Evolutionary conservation across 2,888 invertebrate genomes (phyloP).

Genomic region (Tetragonisca angustula): DNA sequence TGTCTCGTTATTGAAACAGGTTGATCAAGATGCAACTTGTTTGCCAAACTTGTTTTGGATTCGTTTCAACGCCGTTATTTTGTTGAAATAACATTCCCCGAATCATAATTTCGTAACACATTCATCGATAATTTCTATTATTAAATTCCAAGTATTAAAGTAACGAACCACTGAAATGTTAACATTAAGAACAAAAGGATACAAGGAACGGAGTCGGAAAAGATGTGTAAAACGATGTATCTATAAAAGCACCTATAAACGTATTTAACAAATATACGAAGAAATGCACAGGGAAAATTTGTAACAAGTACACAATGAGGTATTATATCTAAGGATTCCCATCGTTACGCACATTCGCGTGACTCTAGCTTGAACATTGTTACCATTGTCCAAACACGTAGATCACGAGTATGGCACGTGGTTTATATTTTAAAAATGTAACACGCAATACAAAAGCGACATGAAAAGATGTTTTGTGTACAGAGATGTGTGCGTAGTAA

Average conservation of each 20-base stretch:
- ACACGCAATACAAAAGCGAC: neutral
- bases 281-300: slow-evolving; percentile 1
- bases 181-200: too few species aligned
- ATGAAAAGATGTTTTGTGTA: neutral
- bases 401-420: slow-evolving; percentile 27
- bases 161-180: too few species aligned
- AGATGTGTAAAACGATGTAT: too few species aligned
- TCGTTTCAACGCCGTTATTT: neutral
- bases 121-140: too few species aligned
- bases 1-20: neutral
- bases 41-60: neutral
- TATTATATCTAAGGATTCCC: slow-evolving; percentile 10
- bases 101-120: too few species aligned
- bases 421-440: slow-evolving; percentile 26
- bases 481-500: too few species aligned
- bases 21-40: neutral
- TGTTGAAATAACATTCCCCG: too few species aligned
- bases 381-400: slow-evolving; percentile 14
- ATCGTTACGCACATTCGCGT: slow-evolving; percentile 14
- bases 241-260: too few species aligned
- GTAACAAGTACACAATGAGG: slow-evolving; percentile 3
- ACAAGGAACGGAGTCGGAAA: too few species aligned
- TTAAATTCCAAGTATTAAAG: too few species aligned
- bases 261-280: neutral
- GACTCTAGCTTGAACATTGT: slow-evolving; percentile 19